Conservation (phyloP, 1,140 invertebrate species). For the Caenorhabditis remanei region DNA sequence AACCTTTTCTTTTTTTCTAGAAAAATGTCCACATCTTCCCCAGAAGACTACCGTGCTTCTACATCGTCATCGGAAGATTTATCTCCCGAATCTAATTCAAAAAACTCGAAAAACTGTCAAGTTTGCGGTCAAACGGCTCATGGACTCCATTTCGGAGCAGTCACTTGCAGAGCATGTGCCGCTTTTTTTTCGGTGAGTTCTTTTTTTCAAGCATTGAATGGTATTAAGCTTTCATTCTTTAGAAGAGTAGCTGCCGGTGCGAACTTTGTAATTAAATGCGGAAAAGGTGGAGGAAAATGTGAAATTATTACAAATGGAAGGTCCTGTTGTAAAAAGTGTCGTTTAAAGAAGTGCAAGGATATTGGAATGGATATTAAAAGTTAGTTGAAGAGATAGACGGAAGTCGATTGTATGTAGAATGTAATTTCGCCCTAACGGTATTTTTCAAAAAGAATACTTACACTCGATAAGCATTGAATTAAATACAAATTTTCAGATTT, state of each 20-base stretch:
- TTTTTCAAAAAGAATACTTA: not conserved
- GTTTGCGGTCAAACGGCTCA: slow-evolving; percentile 53
- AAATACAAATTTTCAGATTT: slow-evolving; percentile 5
- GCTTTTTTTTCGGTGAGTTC: slow-evolving; percentile 45
- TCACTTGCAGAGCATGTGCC: slow-evolving; percentile 56
- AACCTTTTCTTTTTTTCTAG: not conserved
- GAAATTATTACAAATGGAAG: slow-evolving; percentile 12
- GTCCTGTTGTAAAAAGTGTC: slow-evolving; percentile 24
- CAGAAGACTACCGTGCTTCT: not conserved
- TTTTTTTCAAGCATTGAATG: not conserved
- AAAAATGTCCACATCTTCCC: not conserved
- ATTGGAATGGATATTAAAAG: slow-evolving; percentile 21
- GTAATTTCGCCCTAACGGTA: not conserved
- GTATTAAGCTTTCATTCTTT: not conserved
- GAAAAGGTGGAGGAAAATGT: not conserved
- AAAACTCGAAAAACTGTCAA: slow-evolving; percentile 10
- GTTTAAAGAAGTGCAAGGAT: slow-evolving; percentile 5
- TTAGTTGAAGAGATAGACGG: not conserved
- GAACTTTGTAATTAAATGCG: slow-evolving; percentile 3
- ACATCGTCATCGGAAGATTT: not conserved
- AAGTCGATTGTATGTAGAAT: not conserved
- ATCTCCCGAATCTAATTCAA: not conserved
- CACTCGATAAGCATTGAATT: not conserved
- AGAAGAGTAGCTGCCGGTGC: slow-evolving; percentile 29
- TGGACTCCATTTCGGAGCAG: slow-evolving; percentile 56